Conservation (phyloP, 2,888 invertebrate species). For the Sturmia bella region DNA sequence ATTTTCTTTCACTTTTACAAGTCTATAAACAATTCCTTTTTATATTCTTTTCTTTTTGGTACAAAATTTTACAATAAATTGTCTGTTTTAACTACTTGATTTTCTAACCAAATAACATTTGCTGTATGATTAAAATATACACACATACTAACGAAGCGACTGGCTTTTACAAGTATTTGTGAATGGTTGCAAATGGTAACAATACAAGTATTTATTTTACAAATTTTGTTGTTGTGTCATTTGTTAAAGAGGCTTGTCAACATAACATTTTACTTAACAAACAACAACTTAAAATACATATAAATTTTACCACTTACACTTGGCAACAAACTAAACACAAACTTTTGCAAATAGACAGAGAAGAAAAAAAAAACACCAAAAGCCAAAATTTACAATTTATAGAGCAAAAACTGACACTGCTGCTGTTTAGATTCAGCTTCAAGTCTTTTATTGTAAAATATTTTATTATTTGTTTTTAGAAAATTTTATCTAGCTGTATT, state of each 20-base stretch:
- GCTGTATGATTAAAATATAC: slow-evolving; percentile 40
- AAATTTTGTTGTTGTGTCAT: slow-evolving; percentile 76
- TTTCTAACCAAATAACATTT: slow-evolving; percentile 58
- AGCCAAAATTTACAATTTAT: slow-evolving; percentile 54
- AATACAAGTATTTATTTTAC: slow-evolving; percentile 66
- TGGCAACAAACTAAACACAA: slow-evolving; percentile 76
- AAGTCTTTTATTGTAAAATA: slow-evolving; percentile 39
- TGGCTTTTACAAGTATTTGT: background rate
- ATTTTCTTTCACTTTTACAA: background rate
- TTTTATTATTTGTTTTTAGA: slow-evolving; percentile 59
- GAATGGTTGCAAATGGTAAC: slow-evolving; percentile 6
- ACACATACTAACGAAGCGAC: background rate
- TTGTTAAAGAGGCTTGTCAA: slow-evolving; percentile 81
- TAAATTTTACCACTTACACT: slow-evolving; percentile 71
- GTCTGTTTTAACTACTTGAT: slow-evolving; percentile 51
- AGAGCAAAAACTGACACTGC: slow-evolving; percentile 1
- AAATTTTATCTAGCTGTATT: slow-evolving; percentile 34
- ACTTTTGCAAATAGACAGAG: slow-evolving; percentile 9
- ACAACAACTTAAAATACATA: slow-evolving; percentile 55
- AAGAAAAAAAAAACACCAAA: slow-evolving; percentile 53
- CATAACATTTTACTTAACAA: slow-evolving; percentile 71
- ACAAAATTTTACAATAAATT: slow-evolving; percentile 38
- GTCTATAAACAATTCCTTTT: slow-evolving; percentile 25
- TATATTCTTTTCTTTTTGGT: background rate
- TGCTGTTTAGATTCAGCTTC: background rate